A percentile compares a stretch with the other conserved stretches of the same genome.
Evolutionary conservation across 2,888 invertebrate species (phyloP).

Genomic region (Arrhopalites spinosus): DNA sequence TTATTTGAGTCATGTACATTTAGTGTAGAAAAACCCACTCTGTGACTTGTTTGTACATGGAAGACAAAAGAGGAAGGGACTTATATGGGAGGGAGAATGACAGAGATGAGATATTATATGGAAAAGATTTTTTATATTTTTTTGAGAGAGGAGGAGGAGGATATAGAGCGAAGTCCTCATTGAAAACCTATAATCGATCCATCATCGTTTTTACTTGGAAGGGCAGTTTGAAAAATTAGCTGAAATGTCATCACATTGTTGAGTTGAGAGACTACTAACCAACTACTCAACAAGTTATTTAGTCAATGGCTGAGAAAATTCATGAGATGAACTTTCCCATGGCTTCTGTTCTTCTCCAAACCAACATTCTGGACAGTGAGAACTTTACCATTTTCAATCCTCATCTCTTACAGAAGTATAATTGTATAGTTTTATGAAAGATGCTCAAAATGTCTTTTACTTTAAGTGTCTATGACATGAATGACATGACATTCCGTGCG

Average conservation of each 20-base stretch:
- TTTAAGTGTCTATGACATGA: conserved; percentile 15
- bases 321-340: conserved; percentile 43
- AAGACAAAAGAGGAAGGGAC: not conserved
- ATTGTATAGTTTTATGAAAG: not conserved
- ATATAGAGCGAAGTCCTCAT: conserved; percentile 20
- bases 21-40: not conserved
- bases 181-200: conserved; percentile 41
- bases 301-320: conserved; percentile 32
- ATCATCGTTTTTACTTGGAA: conserved; percentile 38
- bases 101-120: not conserved
- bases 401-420: conserved; percentile 1
- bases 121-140: no score
- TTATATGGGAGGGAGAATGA: not conserved
- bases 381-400: not conserved
- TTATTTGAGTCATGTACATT: no score
- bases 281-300: conserved; percentile 25
- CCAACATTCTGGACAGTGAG: not conserved
- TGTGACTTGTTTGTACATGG: not conserved
- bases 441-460: not conserved
- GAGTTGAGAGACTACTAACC: not conserved
- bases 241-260: conserved; percentile 43
- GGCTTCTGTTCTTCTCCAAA: conserved; percentile 36
- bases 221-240: conserved; percentile 42
- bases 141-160: not conserved
- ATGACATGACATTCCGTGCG: conserved; percentile 9